Base-by-base conservation (phyloP, 2,113 vertebrate species). In the Pomatostomus ruficeps region DNA sequence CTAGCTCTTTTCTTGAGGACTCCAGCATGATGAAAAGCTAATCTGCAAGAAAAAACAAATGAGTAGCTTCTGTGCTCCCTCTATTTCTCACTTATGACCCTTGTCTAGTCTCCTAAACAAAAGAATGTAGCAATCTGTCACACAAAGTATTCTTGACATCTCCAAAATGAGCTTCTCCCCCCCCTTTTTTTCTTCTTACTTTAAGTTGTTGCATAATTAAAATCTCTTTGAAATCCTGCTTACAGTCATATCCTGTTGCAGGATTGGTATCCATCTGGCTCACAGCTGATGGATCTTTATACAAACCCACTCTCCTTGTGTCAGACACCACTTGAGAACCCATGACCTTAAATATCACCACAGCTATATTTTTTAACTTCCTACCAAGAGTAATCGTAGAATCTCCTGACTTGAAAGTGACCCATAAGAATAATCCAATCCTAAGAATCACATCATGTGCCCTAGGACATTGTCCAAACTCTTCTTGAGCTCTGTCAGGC, bases 131-230 rank as follows among this genome's bases (percentile, higher is more conserved):
- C 89, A 91, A 96, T 97, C 90, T 95, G 83, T 97, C 97, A 96
- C 89, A 48, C 52, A 85, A 97, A 97, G 76, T 97, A 85, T 92
- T 96, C 95, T 86, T 93, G 96, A 96, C 96, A 93, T 94, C 67
- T 72, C 65, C 76, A 80, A 96, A 93, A 94, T 93, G 94, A 97
- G 96, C 78, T 95, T 89, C 72, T 85, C 5, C 2, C 25, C 28
- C 12, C 19, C 6, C 2, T 95, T 72, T 82, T 96, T 87, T 95
- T 87, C 73, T 92, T 74, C n/a, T 78, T 96, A 42, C 68, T 96
- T 91, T 96, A 91, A 95, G 86, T 92, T 90, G 94, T 97, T 96
- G 85, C 89, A 88, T 97, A 96, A 97, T 96, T 97, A 97, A 96
- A 95, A 91, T 95, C 36, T 96, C 82, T 82, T 91, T 97, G 95